phyloP scores from a whole-genome alignment of 2,797 vertebrate species.

The Gobionotothen gibberifrons region DNA sequence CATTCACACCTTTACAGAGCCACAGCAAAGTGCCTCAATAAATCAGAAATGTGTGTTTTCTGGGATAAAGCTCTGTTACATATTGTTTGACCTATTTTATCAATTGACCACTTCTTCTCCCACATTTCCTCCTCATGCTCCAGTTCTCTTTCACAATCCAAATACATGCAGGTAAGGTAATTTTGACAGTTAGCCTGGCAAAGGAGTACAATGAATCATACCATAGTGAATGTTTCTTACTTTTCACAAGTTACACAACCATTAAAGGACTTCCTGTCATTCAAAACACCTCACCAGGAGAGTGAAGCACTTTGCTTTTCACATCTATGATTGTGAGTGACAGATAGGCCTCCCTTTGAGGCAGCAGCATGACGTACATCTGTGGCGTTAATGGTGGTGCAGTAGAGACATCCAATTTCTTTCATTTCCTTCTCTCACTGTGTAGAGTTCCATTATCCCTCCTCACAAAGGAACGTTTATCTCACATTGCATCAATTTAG shows the following conservation, averaged over 20 bases:
- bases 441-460: slow-evolving; percentile 28
- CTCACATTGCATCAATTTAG: slow-evolving; percentile 26
- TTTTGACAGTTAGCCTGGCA: background rate
- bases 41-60: background rate
- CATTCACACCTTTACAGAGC: background rate
- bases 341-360: slow-evolving; percentile 5
- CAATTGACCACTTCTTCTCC: background rate
- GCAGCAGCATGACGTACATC: slow-evolving; percentile 4
- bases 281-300: slow-evolving; percentile 19
- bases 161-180: background rate
- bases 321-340: slow-evolving; percentile 10
- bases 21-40: background rate
- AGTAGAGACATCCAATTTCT: slow-evolving; percentile 43
- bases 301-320: slow-evolving; percentile 19
- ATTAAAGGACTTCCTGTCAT: slow-evolving; percentile 33
- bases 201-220: slow-evolving; percentile 8
- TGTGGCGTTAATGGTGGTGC: slow-evolving; percentile 23
- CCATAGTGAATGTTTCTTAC: background rate
- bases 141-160: background rate
- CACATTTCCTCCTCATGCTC: slow-evolving; percentile 13
- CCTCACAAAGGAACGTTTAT: slow-evolving; percentile 45
- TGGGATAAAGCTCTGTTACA: background rate
- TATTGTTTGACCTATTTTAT: background rate
- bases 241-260: slow-evolving; percentile 9
- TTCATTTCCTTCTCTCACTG: slow-evolving; percentile 41